Percentiles rank a stretch among this genome's conserved stretches.
Conservation (phyloP, 1,140 invertebrate species). For the Drosophila sp. region DNA sequence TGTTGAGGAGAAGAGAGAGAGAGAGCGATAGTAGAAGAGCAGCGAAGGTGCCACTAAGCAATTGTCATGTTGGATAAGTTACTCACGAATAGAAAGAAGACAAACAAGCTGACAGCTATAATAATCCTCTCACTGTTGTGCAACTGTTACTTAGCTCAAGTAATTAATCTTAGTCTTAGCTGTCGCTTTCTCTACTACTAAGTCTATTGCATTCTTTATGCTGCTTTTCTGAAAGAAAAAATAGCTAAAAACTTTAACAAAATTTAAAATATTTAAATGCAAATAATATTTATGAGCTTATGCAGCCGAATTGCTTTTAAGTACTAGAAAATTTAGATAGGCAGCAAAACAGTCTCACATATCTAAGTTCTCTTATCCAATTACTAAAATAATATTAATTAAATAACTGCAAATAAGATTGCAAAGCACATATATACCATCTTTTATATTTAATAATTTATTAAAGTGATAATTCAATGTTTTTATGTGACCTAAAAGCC, state of each 20-base stretch:
- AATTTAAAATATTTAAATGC: background rate
- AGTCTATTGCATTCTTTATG: background rate
- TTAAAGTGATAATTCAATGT: no score
- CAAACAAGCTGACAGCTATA: conserved; percentile 19
- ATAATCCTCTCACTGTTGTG: conserved; percentile 2
- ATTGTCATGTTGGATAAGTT: conserved; percentile 38
- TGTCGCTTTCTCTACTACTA: background rate
- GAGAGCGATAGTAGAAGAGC: background rate
- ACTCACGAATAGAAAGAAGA: conserved; percentile 9
- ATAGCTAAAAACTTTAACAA: background rate
- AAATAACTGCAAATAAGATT: no score
- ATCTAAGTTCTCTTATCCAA: no score
- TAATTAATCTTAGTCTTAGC: conserved; percentile 20
- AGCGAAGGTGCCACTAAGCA: conserved; percentile 32
- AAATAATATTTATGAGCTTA: no score
- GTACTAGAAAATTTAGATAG: no score
- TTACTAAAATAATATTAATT: no score
- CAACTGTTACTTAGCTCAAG: conserved; percentile 25
- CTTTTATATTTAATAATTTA: no score
- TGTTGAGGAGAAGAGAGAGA: background rate
- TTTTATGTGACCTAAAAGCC: no score
- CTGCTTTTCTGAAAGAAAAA: background rate
- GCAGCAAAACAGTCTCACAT: no score
- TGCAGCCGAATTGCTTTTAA: no score
- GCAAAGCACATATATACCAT: no score